These are phyloP conservation scores for Leguminivora glycinivorella DNA, from an alignment of 1,140 invertebrate species.

Conservation along the genomic window DNA sequence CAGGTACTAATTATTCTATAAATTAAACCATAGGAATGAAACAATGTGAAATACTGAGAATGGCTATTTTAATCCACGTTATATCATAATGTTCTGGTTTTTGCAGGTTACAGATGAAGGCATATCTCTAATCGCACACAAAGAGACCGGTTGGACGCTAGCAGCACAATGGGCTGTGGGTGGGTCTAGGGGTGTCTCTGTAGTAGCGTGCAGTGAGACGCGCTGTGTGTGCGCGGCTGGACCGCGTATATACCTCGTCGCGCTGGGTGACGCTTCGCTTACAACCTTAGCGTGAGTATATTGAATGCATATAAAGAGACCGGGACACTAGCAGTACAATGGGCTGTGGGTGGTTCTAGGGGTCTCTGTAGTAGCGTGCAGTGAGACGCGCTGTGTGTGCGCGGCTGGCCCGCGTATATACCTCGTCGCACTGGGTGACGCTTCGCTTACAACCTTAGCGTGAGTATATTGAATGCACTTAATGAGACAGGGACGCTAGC, in stretches of 20 bases:
- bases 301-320: constrained; percentile 84
- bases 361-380: constrained; percentile 95
- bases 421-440: constrained; percentile 90
- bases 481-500: constrained; percentile 82
- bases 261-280: constrained; percentile 83
- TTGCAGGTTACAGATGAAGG: constrained; percentile 83
- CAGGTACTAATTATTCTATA: constrained; percentile 76
- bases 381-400: constrained; percentile 90
- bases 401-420: constrained; percentile 94
- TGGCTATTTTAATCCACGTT: no score
- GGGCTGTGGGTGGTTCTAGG: constrained; percentile 86
- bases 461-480: neutral
- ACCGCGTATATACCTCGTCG: constrained; percentile 93
- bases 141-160: constrained; percentile 85
- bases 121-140: constrained; percentile 78
- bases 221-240: constrained; percentile 95
- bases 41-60: no score
- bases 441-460: constrained; percentile 46
- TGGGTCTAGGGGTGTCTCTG: constrained; percentile 88
- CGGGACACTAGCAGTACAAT: constrained; percentile 86
- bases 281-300: constrained; percentile 72
- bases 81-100: constrained; percentile 35
- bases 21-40: no score
- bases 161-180: constrained; percentile 89
- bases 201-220: constrained; percentile 90